Evolutionary conservation across 2,113 vertebrate genomes (phyloP).

Genomic region (Mustelus asterias): DNA sequence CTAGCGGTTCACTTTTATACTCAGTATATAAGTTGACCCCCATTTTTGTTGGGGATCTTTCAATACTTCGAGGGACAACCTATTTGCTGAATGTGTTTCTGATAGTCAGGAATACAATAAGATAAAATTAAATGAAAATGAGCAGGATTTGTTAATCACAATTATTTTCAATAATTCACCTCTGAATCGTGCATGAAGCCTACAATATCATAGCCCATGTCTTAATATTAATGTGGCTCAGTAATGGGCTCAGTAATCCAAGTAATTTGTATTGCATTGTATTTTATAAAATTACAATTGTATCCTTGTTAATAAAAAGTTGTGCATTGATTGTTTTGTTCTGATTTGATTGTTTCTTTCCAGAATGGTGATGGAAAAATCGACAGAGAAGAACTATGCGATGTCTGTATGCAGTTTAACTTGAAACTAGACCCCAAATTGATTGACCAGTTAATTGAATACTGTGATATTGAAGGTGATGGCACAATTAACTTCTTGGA

Average conservation of each 20-base stretch:
- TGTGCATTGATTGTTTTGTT: background rate
- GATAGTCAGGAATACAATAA: background rate
- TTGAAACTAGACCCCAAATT: slow-evolving; percentile 57
- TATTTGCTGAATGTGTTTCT: background rate
- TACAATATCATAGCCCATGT: background rate
- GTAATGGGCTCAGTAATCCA: background rate
- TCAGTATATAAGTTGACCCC: background rate
- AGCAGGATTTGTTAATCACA: background rate
- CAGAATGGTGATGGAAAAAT: slow-evolving; percentile 72
- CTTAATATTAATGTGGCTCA: background rate
- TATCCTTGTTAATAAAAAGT: background rate
- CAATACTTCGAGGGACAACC: too few relatives aligned
- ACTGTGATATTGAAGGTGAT: slow-evolving; percentile 71
- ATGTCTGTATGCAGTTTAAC: slow-evolving; percentile 61
- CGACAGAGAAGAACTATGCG: slow-evolving; percentile 62
- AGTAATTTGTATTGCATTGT: background rate
- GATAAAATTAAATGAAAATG: background rate
- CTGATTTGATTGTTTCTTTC: slow-evolving; percentile 37
- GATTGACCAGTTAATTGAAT: slow-evolving; percentile 68
- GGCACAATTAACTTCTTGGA: slow-evolving; percentile 71
- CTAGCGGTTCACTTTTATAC: too few relatives aligned
- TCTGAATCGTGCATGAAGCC: background rate
- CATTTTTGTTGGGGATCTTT: background rate
- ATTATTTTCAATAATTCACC: background rate
- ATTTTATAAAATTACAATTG: background rate